Percentiles rank a stretch among this genome's conserved stretches.
Conservation (phyloP, 1,140 invertebrate genomes). For the Hydropsyche tenuis region DNA sequence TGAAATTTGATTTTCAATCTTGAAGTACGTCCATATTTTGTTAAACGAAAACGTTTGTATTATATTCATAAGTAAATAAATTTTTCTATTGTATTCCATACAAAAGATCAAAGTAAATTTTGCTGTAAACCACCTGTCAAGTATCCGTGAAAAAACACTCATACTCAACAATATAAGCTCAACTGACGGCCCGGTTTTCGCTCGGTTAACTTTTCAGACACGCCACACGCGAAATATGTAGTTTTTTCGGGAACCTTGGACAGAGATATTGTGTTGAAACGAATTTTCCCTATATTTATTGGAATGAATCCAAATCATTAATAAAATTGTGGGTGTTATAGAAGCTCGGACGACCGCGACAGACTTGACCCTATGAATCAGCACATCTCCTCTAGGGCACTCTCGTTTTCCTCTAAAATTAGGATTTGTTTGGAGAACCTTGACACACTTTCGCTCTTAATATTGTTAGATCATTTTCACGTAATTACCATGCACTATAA, state of each 20-base stretch:
- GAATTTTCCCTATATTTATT: constrained; percentile 33
- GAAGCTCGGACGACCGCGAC: constrained; percentile 4
- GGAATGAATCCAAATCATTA: constrained; percentile 39
- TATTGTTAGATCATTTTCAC: background rate
- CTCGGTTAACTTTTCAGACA: background rate
- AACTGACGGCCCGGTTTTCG: background rate
- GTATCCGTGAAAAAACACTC: too few species aligned
- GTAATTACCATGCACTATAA: too few species aligned
- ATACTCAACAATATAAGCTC: too few species aligned
- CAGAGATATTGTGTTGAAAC: constrained; percentile 18
- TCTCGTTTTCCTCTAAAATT: constrained; percentile 16
- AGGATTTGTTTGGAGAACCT: background rate
- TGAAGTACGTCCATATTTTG: too few species aligned
- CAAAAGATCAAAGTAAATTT: too few species aligned
- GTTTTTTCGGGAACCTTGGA: background rate
- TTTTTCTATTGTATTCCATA: too few species aligned
- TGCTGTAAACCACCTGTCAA: too few species aligned
- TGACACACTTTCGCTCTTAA: background rate
- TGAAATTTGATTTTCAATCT: too few species aligned
- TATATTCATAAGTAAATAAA: too few species aligned
- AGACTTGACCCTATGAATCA: constrained; percentile 40
- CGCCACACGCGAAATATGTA: background rate
- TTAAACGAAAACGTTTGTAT: too few species aligned
- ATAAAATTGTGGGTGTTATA: constrained; percentile 24
- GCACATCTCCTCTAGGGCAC: background rate